phyloP scores from a whole-genome alignment of 1,140 invertebrate genomes.

The Phymastichus coffea region DNA sequence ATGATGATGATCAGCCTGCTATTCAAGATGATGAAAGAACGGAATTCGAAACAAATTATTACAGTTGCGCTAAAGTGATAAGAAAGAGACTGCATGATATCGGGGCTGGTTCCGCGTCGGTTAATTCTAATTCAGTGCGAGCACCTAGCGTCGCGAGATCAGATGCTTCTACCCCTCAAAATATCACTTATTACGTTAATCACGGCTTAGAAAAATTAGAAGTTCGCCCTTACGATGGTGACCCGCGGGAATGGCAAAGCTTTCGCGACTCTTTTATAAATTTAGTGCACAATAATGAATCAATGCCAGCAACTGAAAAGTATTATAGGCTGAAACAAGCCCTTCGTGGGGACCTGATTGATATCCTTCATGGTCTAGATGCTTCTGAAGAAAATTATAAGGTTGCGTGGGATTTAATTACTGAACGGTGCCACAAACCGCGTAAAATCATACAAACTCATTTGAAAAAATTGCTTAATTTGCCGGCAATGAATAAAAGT shows the following conservation, averaged over 20 bases:
- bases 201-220: too few species aligned
- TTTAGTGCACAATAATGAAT: not conserved
- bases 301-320: too few species aligned
- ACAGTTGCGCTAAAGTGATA: not conserved
- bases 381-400: slow-evolving; percentile 21
- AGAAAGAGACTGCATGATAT: not conserved
- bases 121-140: not conserved
- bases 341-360: not conserved
- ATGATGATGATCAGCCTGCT: not conserved
- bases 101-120: too few species aligned
- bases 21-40: not conserved
- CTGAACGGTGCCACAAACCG: slow-evolving; percentile 19
- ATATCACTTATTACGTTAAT: not conserved
- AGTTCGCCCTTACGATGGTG: not conserved
- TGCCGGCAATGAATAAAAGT: slow-evolving; percentile 15
- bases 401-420: slow-evolving; percentile 22
- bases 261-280: not conserved
- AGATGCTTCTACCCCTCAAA: not conserved
- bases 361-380: slow-evolving; percentile 4
- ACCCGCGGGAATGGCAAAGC: not conserved
- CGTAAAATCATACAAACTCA: slow-evolving; percentile 24
- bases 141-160: not conserved
- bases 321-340: not conserved
- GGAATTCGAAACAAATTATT: not conserved
- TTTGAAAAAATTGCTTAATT: slow-evolving; percentile 22